Conservation (phyloP, 2,113 vertebrate species). For the Penelope pileata region DNA sequence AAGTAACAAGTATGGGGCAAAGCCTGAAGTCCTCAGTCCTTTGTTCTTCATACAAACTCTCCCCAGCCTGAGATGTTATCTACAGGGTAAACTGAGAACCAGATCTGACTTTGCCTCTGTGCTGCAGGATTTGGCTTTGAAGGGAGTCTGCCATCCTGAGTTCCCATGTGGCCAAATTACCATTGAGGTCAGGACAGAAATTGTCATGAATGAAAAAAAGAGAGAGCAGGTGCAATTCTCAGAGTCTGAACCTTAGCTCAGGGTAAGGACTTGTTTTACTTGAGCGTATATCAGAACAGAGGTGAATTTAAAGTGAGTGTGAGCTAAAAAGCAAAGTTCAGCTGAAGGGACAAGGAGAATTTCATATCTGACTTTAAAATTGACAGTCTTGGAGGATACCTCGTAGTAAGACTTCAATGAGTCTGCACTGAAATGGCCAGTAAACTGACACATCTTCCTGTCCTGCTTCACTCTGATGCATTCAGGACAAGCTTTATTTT, state of each 20-base stretch:
- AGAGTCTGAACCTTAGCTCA: not conserved
- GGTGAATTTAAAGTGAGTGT: not conserved
- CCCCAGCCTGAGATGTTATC: not conserved
- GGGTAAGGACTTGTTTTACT: not conserved
- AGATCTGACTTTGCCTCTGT: not conserved
- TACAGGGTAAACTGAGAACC: not conserved
- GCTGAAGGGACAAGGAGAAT: not conserved
- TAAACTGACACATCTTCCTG: not conserved
- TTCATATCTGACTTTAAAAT: not conserved
- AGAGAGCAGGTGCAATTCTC: not conserved
- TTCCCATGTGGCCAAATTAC: not conserved
- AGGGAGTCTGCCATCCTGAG: not conserved
- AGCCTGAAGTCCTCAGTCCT: not conserved
- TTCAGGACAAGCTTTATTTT: not conserved
- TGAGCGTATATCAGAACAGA: not conserved
- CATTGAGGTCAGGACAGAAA: not conserved
- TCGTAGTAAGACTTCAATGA: not conserved
- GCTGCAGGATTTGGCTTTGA: not conserved
- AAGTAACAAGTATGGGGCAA: rapidly evolving
- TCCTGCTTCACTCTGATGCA: not conserved
- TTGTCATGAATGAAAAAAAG: not conserved
- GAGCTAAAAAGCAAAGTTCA: not conserved
- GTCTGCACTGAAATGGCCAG: not conserved
- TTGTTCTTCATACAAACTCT: not conserved
- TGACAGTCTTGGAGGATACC: not conserved